phyloP scores from a whole-genome alignment of 2,888 invertebrate genomes.

The Acanthococcus lagerstroemiae region DNA sequence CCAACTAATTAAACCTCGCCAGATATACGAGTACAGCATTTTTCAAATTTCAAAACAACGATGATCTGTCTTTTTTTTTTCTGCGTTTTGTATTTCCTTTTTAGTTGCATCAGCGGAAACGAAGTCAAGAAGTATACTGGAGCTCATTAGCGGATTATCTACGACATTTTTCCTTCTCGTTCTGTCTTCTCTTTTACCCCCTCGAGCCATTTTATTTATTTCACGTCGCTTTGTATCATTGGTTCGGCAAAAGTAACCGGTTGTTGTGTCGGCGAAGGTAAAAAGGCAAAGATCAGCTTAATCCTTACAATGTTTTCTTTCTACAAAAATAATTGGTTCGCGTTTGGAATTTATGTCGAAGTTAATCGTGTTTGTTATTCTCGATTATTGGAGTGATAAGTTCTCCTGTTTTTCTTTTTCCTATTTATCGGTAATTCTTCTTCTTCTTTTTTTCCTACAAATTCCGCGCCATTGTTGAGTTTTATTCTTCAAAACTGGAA shows the following conservation, averaged over 20 bases:
- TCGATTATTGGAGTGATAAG: not conserved
- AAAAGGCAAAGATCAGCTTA: not conserved
- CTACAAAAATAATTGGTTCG: slow-evolving; percentile 16
- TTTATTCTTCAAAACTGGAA: not conserved
- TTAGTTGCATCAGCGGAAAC: too few species aligned
- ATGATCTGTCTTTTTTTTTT: too few species aligned
- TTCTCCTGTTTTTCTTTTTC: not conserved
- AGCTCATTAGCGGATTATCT: too few species aligned
- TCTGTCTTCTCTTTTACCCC: not conserved
- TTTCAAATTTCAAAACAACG: too few species aligned
- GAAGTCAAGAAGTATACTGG: too few species aligned
- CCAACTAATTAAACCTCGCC: too few species aligned
- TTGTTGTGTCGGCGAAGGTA: slow-evolving; percentile 8
- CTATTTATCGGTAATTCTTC: not conserved
- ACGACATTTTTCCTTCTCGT: not conserved
- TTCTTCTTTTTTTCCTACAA: too few species aligned
- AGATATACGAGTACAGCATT: too few species aligned
- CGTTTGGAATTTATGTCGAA: not conserved
- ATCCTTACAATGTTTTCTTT: slow-evolving; percentile 13
- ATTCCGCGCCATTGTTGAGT: too few species aligned
- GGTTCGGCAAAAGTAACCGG: slow-evolving; percentile 9
- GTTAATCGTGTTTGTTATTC: slow-evolving; percentile 13
- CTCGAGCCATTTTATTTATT: slow-evolving; percentile 6
- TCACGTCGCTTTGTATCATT: slow-evolving; percentile 3
- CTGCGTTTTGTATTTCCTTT: too few species aligned